Evolutionary conservation across 2,113 vertebrate genomes (phyloP).

Genomic region (Canis aureus): DNA sequence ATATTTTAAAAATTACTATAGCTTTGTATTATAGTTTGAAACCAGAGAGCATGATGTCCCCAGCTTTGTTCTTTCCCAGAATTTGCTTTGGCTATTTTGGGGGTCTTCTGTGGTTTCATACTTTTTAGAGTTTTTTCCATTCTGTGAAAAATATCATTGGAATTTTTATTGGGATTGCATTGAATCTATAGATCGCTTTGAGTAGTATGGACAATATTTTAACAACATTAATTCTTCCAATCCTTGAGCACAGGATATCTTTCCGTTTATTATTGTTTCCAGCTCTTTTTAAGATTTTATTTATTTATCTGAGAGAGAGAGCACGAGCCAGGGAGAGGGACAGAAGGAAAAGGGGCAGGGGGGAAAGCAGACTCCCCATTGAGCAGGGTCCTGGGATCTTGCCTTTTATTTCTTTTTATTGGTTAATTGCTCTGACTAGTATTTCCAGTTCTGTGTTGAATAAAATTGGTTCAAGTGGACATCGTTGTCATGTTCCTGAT

Average conservation of each 20-base stretch:
- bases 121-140: background rate
- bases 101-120: background rate
- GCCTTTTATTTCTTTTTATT: no score
- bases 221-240: background rate
- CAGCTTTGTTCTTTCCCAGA: background rate
- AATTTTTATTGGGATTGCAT: background rate
- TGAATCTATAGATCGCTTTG: background rate
- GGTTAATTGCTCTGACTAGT: no score
- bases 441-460: no score
- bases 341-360: background rate
- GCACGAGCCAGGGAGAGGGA: accelerated
- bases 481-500: no score
- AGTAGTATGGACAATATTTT: background rate
- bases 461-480: no score
- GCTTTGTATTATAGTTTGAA: background rate
- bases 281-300: background rate
- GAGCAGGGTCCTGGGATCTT: background rate
- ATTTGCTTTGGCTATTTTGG: background rate
- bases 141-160: background rate
- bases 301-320: background rate
- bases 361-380: background rate
- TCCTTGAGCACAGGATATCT: background rate
- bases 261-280: background rate
- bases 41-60: background rate
- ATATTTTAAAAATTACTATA: background rate